Percentiles rank a stretch among this genome's conserved stretches.
Conservation (phyloP, 2,888 invertebrate genomes). For the Cheilosia pagana region DNA sequence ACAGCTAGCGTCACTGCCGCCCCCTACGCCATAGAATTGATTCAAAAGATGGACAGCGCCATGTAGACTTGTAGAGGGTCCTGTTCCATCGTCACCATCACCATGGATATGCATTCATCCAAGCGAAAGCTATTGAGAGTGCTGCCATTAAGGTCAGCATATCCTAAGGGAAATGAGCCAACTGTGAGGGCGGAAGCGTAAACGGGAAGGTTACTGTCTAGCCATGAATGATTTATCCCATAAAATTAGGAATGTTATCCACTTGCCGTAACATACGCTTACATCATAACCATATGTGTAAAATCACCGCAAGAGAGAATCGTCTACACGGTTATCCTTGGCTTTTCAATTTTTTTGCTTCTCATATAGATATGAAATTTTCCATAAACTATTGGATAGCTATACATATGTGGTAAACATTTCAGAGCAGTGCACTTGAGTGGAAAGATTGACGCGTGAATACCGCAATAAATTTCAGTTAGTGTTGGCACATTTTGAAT, state of each 20-base stretch:
- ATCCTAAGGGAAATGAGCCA: conserved; percentile 40
- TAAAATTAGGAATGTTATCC: conserved; percentile 76
- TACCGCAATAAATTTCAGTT: conserved; percentile 51
- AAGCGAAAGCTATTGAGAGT: conserved; percentile 48
- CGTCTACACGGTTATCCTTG: conserved; percentile 11
- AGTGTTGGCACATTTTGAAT: not conserved
- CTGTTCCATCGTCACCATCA: conserved; percentile 65
- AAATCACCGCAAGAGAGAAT: conserved; percentile 61
- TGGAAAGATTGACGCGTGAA: conserved; percentile 22
- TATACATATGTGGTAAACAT: not conserved
- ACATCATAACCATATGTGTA: conserved; percentile 65
- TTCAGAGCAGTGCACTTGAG: not conserved
- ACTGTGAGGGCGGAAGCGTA: conserved; percentile 17
- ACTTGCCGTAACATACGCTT: conserved; percentile 48
- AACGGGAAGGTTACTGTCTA: conserved; percentile 67
- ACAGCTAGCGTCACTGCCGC: conserved; percentile 41
- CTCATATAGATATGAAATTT: conserved; percentile 4
- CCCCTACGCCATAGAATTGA: conserved; percentile 11
- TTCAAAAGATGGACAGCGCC: conserved; percentile 44
- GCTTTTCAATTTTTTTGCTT: not conserved
- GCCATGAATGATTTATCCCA: conserved; percentile 82
- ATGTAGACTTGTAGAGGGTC: not conserved
- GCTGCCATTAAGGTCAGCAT: conserved; percentile 57
- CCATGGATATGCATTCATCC: conserved; percentile 57
- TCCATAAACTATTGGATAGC: conserved; percentile 10